Percentiles rank a stretch among this genome's conserved stretches.
phyloP scores from a whole-genome alignment of 1,140 invertebrate species.

The Nomia melanderi region DNA sequence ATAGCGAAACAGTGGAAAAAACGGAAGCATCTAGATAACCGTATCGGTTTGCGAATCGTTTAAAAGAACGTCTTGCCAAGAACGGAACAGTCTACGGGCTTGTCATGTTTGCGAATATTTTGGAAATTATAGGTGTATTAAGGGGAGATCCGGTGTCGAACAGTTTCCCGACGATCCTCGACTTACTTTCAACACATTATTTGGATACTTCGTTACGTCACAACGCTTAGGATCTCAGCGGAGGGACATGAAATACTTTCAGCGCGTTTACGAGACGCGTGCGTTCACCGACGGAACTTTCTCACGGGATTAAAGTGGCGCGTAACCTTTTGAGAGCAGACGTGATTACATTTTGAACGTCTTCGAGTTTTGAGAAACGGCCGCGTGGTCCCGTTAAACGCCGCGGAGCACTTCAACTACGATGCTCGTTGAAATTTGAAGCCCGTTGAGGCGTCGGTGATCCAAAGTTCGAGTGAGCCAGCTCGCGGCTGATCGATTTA shows the following conservation, averaged over 20 bases:
- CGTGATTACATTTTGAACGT: slow-evolving; percentile 1
- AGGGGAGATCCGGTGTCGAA: too few species aligned
- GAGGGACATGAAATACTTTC: not conserved
- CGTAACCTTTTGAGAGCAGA: not conserved
- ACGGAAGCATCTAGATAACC: too few species aligned
- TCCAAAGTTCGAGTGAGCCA: not conserved
- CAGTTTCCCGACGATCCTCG: too few species aligned
- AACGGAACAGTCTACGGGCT: too few species aligned
- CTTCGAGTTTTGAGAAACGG: not conserved
- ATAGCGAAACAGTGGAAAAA: too few species aligned
- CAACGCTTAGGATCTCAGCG: not conserved
- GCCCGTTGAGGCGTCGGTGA: not conserved
- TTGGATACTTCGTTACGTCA: not conserved
- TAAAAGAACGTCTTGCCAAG: too few species aligned
- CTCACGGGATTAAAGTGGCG: slow-evolving; percentile 6
- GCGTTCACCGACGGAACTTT: not conserved
- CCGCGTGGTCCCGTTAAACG: not conserved
- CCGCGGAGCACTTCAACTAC: not conserved
- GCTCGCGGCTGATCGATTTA: not conserved
- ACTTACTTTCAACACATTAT: not conserved
- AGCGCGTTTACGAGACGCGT: not conserved
- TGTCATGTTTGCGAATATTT: too few species aligned
- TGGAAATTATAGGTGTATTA: too few species aligned
- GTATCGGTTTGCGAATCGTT: too few species aligned
- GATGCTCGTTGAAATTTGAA: slow-evolving; percentile 13